These are phyloP conservation scores for Scaptodrosophila latifasciaeformis DNA, from an alignment of 2,888 invertebrate species.

Conservation along the genomic window DNA sequence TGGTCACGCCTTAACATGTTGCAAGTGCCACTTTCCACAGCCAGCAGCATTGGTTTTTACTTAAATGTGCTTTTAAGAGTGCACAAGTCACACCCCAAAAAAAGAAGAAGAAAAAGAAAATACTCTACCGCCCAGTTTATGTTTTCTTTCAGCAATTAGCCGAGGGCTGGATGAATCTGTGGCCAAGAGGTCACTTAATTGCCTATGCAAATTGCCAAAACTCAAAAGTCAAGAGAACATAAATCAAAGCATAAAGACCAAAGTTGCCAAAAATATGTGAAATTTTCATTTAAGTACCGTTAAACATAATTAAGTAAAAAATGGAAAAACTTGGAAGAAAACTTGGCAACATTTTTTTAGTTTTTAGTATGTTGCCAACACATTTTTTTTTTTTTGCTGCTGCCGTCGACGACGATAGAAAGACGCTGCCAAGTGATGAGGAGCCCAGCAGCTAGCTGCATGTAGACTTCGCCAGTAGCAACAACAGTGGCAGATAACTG, in stretches of 20 bases:
- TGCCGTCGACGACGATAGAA: slow-evolving; percentile 63
- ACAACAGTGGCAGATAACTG: slow-evolving; percentile 50
- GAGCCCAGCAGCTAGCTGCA: slow-evolving; percentile 55
- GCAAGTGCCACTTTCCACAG: slow-evolving; percentile 52
- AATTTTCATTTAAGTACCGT: too few relatives aligned
- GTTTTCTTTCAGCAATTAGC: too few relatives aligned
- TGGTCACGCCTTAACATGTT: slow-evolving; percentile 34
- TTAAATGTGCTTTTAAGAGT: slow-evolving; percentile 42
- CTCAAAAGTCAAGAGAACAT: neutral
- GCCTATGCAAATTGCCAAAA: neutral
- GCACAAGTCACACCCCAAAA: slow-evolving; percentile 10
- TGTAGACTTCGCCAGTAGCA: slow-evolving; percentile 29
- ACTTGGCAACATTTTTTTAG: too few relatives aligned
- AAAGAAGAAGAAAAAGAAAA: too few relatives aligned
- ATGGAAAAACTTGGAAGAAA: too few relatives aligned
- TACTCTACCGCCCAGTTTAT: too few relatives aligned
- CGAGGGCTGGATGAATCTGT: too few relatives aligned
- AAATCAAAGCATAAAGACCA: too few relatives aligned
- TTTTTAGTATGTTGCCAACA: neutral
- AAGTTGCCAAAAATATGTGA: too few relatives aligned
- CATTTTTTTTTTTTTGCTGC: slow-evolving; percentile 25
- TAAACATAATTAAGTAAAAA: too few relatives aligned
- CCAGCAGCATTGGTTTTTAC: slow-evolving; percentile 12
- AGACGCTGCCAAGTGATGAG: slow-evolving; percentile 65
- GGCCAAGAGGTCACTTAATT: too few relatives aligned